Evolutionary conservation across 2,797 vertebrate species (phyloP).

Genomic region (Antennarius maculatus): DNA sequence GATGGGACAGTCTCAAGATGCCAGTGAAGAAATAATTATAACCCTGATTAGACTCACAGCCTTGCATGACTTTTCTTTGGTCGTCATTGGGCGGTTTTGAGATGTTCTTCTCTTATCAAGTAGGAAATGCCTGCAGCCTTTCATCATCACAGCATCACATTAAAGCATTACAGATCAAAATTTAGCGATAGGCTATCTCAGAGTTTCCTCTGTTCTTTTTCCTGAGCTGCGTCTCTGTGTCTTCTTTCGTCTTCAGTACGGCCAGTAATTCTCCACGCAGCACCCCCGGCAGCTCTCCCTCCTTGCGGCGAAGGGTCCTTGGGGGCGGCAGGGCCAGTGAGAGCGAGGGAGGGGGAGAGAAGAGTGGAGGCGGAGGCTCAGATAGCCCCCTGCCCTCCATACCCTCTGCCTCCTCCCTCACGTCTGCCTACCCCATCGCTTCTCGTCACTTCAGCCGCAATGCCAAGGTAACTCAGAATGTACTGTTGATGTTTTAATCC

Average conservation of each 20-base stretch:
- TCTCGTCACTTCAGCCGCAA: conserved; percentile 89
- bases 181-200: conserved; percentile 8
- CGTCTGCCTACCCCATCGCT: conserved; percentile 86
- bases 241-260: conserved; percentile 75
- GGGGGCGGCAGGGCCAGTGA: conserved; percentile 82
- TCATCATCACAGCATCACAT: conserved; percentile 15
- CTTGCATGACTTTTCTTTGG: conserved; percentile 13
- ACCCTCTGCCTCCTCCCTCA: conserved; percentile 76
- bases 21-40: neutral
- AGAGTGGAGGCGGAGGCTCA: conserved; percentile 46
- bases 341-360: conserved; percentile 72
- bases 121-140: conserved; percentile 36
- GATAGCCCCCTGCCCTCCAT: conserved; percentile 78
- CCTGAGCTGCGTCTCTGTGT: conserved; percentile 2
- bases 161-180: conserved; percentile 7
- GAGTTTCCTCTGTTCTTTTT: neutral
- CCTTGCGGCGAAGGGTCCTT: conserved; percentile 86
- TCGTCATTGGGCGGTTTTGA: conserved; percentile 4
- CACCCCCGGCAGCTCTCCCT: conserved; percentile 91
- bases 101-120: conserved; percentile 19
- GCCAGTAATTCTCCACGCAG: conserved; percentile 91
- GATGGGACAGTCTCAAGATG: neutral
- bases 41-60: conserved; percentile 3
- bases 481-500: neutral
- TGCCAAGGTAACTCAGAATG: conserved; percentile 82